A percentile compares a stretch with the other conserved stretches of the same genome.
phyloP scores from a whole-genome alignment of 2,888 invertebrate species.

The Ornithoptera alexandrae region DNA sequence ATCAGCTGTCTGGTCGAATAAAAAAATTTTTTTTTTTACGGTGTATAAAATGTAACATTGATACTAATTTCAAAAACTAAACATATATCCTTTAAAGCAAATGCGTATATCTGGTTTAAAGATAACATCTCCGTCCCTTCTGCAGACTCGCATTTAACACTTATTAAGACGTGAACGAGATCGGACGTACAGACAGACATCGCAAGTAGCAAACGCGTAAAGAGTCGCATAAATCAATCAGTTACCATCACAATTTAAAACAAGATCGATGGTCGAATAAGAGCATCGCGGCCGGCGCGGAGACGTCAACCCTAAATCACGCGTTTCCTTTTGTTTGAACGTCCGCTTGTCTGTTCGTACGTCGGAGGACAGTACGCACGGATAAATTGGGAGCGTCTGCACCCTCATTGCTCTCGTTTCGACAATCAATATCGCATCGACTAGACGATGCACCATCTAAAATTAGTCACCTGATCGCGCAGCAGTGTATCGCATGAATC shows the following conservation, averaged over 20 bases:
- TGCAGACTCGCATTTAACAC: not conserved
- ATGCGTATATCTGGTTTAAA: too few species aligned
- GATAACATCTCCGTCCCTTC: too few species aligned
- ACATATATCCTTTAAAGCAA: too few species aligned
- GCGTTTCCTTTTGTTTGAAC: conserved; percentile 45
- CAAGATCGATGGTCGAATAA: conserved; percentile 59
- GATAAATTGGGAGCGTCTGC: conserved; percentile 34
- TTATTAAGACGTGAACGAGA: conserved; percentile 19
- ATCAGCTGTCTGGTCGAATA: too few species aligned
- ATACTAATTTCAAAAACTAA: too few species aligned
- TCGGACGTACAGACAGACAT: not conserved
- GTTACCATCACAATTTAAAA: conserved; percentile 61
- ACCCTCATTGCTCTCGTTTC: conserved; percentile 22
- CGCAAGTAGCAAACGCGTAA: conserved; percentile 2
- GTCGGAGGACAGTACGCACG: conserved; percentile 24
- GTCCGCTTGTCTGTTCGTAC: conserved; percentile 30
- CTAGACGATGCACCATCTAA: conserved; percentile 7
- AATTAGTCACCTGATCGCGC: not conserved
- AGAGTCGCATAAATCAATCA: conserved; percentile 60
- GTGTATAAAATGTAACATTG: too few species aligned
- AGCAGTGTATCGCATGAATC: too few species aligned
- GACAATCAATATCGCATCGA: conserved; percentile 26
- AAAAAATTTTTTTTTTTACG: too few species aligned
- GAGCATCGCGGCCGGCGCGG: conserved; percentile 36
- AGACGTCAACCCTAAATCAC: conserved; percentile 58